phyloP scores from a whole-genome alignment of 1,140 invertebrate genomes.

The Drosophila mojavensis region DNA sequence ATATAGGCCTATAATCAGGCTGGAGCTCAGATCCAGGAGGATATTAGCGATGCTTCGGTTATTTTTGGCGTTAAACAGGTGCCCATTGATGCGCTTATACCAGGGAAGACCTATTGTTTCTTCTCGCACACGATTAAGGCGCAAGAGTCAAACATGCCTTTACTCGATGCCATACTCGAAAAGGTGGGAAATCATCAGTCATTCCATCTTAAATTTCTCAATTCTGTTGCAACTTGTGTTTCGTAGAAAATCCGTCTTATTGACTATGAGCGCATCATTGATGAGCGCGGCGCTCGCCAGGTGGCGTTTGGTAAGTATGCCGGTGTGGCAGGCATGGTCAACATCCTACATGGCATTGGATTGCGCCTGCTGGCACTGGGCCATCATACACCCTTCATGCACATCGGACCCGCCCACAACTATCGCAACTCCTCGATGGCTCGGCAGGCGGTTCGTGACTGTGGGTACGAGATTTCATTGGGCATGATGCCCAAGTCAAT shows the following conservation, averaged over 20 bases:
- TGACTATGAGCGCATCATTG: slow-evolving; percentile 98
- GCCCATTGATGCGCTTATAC: slow-evolving; percentile 96
- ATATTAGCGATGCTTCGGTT: slow-evolving; percentile 97
- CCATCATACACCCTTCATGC: slow-evolving; percentile 99
- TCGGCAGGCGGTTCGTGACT: slow-evolving; percentile 97
- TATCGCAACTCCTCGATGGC: slow-evolving; percentile 99
- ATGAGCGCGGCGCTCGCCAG: slow-evolving; percentile 93
- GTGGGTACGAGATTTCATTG: slow-evolving; percentile 98
- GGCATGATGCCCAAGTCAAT: slow-evolving; percentile 99
- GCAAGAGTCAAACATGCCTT: slow-evolving; percentile 98
- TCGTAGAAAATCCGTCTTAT: slow-evolving; percentile 95
- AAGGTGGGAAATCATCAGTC: slow-evolving; percentile 86
- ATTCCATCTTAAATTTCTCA: background rate
- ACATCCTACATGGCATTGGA: slow-evolving; percentile 98
- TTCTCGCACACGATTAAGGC: slow-evolving; percentile 99
- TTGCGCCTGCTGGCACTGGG: slow-evolving; percentile 96
- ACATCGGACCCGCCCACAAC: slow-evolving; percentile 99
- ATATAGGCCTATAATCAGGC: slow-evolving; percentile 92
- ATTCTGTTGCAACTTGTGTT: background rate
- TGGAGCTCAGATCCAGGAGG: slow-evolving; percentile 97
- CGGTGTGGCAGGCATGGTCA: slow-evolving; percentile 98
- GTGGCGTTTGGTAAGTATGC: slow-evolving; percentile 99
- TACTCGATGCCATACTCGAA: slow-evolving; percentile 97
- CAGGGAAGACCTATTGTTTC: slow-evolving; percentile 98
- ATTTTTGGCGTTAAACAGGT: slow-evolving; percentile 99